phyloP scores from a whole-genome alignment of 2,797 vertebrate genomes.

The Gallinago solitaria region DNA sequence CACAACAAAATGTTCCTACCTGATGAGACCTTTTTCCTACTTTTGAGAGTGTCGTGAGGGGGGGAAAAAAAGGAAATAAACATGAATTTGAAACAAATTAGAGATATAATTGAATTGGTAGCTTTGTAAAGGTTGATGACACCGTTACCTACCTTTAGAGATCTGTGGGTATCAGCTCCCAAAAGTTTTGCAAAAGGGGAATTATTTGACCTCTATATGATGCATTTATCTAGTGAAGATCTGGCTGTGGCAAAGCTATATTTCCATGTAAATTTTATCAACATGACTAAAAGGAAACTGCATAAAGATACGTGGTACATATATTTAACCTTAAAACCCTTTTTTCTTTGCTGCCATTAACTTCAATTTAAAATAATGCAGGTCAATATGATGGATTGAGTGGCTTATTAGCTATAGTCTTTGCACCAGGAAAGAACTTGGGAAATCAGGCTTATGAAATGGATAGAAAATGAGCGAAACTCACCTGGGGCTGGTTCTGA shows the following conservation, averaged over 20 bases:
- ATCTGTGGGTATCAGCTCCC: background rate
- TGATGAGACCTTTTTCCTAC: background rate
- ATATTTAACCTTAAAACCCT: background rate
- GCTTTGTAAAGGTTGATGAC: background rate
- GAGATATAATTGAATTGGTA: background rate
- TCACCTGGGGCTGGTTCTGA: background rate
- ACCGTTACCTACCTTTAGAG: background rate
- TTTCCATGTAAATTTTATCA: background rate
- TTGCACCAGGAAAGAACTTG: conserved; percentile 34
- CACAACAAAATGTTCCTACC: background rate
- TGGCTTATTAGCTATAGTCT: conserved; percentile 38
- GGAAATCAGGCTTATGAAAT: conserved; percentile 58
- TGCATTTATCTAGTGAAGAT: background rate
- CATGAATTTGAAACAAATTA: background rate
- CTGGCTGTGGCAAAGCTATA: background rate
- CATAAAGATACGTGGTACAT: background rate
- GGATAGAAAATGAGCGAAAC: conserved; percentile 8
- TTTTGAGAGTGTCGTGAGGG: background rate
- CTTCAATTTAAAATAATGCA: conserved; percentile 9
- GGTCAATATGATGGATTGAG: background rate
- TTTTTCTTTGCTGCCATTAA: background rate
- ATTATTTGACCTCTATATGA: background rate
- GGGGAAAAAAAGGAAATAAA: background rate
- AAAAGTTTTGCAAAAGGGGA: background rate
- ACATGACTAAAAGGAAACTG: background rate